Evolutionary conservation across 2,888 invertebrate species (phyloP).

Genomic region (Epinotia ramella): DNA sequence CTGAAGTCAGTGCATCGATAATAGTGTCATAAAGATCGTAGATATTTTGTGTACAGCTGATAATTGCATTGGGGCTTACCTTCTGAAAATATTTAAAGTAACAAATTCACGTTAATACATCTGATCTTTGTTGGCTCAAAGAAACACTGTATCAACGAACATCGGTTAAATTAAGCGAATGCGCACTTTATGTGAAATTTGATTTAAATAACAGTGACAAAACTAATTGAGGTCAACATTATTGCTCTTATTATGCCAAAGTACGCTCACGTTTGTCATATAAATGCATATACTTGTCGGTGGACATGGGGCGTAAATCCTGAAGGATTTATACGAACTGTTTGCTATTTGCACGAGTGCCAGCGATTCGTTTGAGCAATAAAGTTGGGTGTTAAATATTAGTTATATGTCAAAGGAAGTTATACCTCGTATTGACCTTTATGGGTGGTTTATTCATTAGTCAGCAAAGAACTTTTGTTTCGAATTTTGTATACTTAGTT

Average conservation of each 20-base stretch:
- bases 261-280: conserved; percentile 24
- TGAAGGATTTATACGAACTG: conserved; percentile 18
- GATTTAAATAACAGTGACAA: conserved; percentile 7
- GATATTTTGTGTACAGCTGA: neutral
- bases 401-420: conserved; percentile 25
- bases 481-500: neutral
- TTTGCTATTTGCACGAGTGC: conserved; percentile 55
- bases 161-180: neutral
- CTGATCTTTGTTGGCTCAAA: neutral
- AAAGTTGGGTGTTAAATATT: conserved; percentile 45
- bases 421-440: conserved; percentile 34
- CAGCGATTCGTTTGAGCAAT: conserved; percentile 47
- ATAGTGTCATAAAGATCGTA: neutral
- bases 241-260: conserved; percentile 11
- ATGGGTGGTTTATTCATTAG: neutral
- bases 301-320: conserved; percentile 11
- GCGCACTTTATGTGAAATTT: conserved; percentile 7
- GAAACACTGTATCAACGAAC: neutral
- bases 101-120: neutral
- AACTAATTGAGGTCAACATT: conserved; percentile 16
- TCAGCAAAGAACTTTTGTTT: neutral
- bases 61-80: neutral
- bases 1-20: neutral
- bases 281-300: conserved; percentile 35
- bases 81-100: neutral